A percentile compares a stretch with the other conserved stretches of the same genome.
Evolutionary conservation across 2,797 vertebrate species (phyloP).

Genomic region (Sphaeramia orbicularis): DNA sequence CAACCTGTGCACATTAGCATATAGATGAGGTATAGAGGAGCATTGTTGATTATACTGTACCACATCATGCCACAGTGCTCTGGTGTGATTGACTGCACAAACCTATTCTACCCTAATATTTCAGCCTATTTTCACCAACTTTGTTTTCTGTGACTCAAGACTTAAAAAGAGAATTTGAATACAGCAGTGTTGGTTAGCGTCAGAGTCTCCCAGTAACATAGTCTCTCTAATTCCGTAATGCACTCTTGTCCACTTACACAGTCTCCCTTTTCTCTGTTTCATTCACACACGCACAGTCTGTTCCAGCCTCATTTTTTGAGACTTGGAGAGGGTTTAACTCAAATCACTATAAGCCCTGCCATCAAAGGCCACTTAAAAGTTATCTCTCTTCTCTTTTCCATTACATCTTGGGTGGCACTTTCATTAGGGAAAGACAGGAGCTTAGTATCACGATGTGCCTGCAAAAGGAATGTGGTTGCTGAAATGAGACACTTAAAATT

Average conservation of each 20-base stretch:
- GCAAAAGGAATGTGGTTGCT: conserved; percentile 20
- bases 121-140: conserved; percentile 14
- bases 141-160: conserved; percentile 4
- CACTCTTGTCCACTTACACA: conserved; percentile 24
- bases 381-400: conserved; percentile 51
- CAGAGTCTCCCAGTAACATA: too few relatives aligned
- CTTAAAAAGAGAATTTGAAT: conserved; percentile 34
- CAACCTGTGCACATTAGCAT: conserved; percentile 61
- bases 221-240: conserved; percentile 8
- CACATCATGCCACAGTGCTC: conserved; percentile 25
- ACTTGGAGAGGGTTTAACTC: conserved; percentile 60
- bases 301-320: conserved; percentile 42
- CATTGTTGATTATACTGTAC: conserved; percentile 36
- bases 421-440: conserved; percentile 44
- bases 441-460: conserved; percentile 41
- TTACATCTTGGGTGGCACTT: conserved; percentile 54
- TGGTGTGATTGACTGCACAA: conserved; percentile 30
- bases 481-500: conserved; percentile 46
- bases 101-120: conserved; percentile 3
- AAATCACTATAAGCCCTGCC: conserved; percentile 61
- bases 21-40: conserved; percentile 52
- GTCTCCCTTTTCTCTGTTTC: background rate
- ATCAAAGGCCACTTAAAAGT: conserved; percentile 73
- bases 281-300: conserved; percentile 18
- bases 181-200: background rate